Conservation (phyloP, 2,797 vertebrate species). For the Megalops cyprinoides region DNA sequence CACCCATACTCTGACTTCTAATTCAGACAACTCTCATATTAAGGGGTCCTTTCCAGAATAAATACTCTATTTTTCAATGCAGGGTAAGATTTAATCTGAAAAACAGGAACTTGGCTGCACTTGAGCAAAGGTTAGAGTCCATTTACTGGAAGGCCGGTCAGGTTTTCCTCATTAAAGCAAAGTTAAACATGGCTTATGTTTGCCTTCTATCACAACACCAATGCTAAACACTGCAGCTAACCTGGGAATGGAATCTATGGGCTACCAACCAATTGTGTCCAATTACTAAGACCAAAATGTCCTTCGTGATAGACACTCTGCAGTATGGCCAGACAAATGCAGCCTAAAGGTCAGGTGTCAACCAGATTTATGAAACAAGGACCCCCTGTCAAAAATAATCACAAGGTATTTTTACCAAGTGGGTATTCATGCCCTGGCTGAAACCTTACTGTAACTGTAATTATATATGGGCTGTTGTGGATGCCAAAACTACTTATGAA, state of each 20-base stretch:
- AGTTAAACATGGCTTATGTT: background rate
- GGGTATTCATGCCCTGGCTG: constrained; percentile 2
- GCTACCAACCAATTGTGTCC: background rate
- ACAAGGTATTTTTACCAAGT: background rate
- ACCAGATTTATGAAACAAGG: background rate
- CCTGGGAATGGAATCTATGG: background rate
- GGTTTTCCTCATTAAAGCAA: constrained; percentile 21
- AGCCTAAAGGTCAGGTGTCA: background rate
- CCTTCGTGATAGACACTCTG: background rate
- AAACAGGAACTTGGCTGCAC: constrained; percentile 18
- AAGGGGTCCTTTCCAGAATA: constrained; percentile 16
- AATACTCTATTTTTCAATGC: constrained; percentile 20
- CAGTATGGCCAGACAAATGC: background rate
- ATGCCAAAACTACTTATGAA: background rate
- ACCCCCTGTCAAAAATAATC: constrained; percentile 19
- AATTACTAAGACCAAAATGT: background rate
- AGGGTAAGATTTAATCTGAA: constrained; percentile 23
- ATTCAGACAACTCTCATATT: background rate
- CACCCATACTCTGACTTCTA: background rate
- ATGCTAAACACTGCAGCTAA: background rate
- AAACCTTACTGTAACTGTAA: background rate
- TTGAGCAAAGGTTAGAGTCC: constrained; percentile 17
- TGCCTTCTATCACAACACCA: constrained; percentile 17
- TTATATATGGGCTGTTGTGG: background rate
- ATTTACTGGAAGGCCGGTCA: background rate